A percentile compares a stretch with the other conserved stretches of the same genome.
Evolutionary conservation across 2,888 invertebrate genomes (phyloP).

Genomic region (Nezara viridula): DNA sequence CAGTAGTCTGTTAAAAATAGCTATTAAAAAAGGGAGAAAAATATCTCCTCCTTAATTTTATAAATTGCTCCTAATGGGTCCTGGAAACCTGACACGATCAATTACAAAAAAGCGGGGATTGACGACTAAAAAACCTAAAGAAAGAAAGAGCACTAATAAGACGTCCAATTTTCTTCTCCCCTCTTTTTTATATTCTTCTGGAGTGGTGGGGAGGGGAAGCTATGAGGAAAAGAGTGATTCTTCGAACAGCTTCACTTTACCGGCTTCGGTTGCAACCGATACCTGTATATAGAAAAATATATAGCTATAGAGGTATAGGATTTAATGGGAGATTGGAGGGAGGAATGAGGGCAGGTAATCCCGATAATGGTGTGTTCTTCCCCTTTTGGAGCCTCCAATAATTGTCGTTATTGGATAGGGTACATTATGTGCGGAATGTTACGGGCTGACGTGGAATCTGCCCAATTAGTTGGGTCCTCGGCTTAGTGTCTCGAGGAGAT

Average conservation of each 20-base stretch:
- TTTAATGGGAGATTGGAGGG: background rate
- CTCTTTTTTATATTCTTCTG: constrained; percentile 14
- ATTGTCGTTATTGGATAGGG: constrained; percentile 56
- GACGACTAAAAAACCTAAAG: background rate
- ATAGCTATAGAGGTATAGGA: background rate
- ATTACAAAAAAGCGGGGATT: background rate
- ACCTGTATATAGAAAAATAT: constrained; percentile 34
- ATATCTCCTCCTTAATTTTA: constrained; percentile 4
- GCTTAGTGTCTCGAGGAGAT: constrained; percentile 20
- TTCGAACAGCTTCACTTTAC: constrained; percentile 47
- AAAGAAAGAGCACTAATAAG: constrained; percentile 53
- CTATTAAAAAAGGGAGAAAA: constrained; percentile 7
- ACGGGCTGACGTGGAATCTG: constrained; percentile 42
- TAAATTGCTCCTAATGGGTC: constrained; percentile 1
- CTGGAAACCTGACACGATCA: constrained; percentile 26
- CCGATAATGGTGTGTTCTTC: constrained; percentile 47
- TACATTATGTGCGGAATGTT: constrained; percentile 54
- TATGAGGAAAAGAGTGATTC: constrained; percentile 38
- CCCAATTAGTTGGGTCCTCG: constrained; percentile 50
- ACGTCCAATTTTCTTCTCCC: constrained; percentile 52
- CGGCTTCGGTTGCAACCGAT: constrained; percentile 52
- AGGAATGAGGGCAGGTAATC: constrained; percentile 43
- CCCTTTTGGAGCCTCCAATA: constrained; percentile 33
- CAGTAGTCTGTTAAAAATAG: background rate
- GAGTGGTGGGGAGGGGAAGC: background rate